phyloP scores from a whole-genome alignment of 1,140 invertebrate genomes.

The Dendrolimus kikuchii region DNA sequence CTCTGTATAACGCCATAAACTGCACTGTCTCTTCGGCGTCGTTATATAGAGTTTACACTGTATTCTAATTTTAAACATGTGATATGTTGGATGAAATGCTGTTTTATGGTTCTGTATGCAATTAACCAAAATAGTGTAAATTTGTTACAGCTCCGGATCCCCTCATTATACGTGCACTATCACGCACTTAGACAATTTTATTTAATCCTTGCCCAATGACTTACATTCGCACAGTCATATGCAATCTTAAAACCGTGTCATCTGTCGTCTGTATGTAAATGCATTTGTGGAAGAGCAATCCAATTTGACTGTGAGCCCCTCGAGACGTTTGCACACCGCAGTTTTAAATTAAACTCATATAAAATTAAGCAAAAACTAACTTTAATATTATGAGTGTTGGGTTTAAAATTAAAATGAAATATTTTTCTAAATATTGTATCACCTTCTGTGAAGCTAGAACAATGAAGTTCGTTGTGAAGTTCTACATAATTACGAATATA shows the following conservation, averaged over 20 bases:
- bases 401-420: conserved; percentile 16
- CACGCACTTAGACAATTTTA: not conserved
- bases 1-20: too few species aligned
- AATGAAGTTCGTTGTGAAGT: not conserved
- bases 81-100: too few species aligned
- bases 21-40: too few species aligned
- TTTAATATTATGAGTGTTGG: conserved; percentile 14
- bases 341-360: conserved; percentile 47
- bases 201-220: not conserved
- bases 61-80: too few species aligned
- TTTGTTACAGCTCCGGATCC: too few species aligned
- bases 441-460: too few species aligned
- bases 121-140: too few species aligned
- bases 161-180: not conserved
- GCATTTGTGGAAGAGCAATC: conserved; percentile 47
- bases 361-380: conserved; percentile 22
- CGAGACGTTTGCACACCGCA: conserved; percentile 41
- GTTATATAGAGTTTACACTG: too few species aligned
- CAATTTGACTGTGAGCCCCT: conserved; percentile 50
- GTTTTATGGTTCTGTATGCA: too few species aligned
- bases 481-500: not conserved
- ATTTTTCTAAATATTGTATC: too few species aligned
- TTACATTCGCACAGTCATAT: not conserved
- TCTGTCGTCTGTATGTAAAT: conserved; percentile 46
- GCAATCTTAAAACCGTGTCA: conserved; percentile 2